Evolutionary conservation across 2,888 invertebrate genomes (phyloP).

Genomic region (Melanostoma scalare): DNA sequence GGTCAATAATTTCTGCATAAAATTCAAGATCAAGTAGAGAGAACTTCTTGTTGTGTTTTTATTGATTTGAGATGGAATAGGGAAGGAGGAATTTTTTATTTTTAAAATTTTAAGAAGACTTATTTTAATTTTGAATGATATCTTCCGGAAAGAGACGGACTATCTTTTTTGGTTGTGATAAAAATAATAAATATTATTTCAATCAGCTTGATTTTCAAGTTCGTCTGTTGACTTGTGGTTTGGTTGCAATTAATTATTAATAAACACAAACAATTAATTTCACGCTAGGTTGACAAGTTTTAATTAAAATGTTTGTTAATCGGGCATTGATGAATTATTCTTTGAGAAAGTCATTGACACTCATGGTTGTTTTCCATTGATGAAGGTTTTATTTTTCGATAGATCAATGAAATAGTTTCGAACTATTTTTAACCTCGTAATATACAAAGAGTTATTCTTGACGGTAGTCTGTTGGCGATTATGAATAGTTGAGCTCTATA

Average conservation of each 20-base stretch:
- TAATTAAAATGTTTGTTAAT: conserved; percentile 20
- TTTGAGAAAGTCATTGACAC: conserved; percentile 30
- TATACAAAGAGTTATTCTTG: no score
- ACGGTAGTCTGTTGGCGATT: no score
- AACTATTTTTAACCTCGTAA: no score
- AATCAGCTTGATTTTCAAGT: neutral
- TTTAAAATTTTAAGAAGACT: conserved; percentile 2
- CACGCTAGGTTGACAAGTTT: conserved; percentile 15
- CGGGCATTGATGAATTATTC: conserved; percentile 23
- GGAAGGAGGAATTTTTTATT: conserved; percentile 23
- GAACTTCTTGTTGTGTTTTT: conserved; percentile 8
- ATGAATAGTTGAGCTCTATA: no score
- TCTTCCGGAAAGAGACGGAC: neutral
- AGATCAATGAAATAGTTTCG: neutral
- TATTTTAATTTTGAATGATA: conserved; percentile 17
- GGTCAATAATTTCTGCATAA: conserved; percentile 45
- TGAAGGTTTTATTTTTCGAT: neutral
- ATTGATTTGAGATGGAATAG: neutral
- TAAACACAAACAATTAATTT: conserved; percentile 23
- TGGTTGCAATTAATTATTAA: conserved; percentile 11
- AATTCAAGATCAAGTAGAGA: conserved; percentile 37
- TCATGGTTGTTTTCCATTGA: conserved; percentile 28
- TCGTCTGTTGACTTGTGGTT: conserved; percentile 35
- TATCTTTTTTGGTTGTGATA: conserved; percentile 6
- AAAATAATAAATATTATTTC: neutral